Evolutionary conservation across 2,888 invertebrate species (phyloP), one percentile per base, ranked within the genome.

Genomic region (Nemotelus pantherinus): DNA sequence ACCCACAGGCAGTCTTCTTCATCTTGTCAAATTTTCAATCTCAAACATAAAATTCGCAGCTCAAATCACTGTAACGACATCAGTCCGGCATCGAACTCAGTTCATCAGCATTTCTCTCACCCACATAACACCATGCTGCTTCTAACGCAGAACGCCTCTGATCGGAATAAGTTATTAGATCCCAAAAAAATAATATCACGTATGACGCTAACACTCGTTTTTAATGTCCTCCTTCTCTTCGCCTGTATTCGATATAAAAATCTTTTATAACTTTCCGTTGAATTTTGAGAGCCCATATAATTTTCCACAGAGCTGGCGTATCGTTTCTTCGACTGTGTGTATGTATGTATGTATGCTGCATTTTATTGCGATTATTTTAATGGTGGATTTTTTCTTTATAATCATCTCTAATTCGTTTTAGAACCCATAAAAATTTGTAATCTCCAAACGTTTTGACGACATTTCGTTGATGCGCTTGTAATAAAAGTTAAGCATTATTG

Each of bases 121-220:
- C 3, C 43, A 39, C 41, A 45, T 65, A 10, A 9, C 10, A 57
- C 9, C 9, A 10, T 44, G 45, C 47, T 44, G n/a, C 7, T 55
- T 68, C 9, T 43, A 55, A 71, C 57, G 43, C 70, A 44, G 70
- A 71, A 71, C 44, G 55, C 43, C 43, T 6, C 55, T 71, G 70
- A 71, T 71, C 70, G 44, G 70, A 71, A 71, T 71, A 71, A 71
- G 65, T 65, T 65, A 71, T 71, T 71, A 53, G 70, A 71, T 55
- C 45, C 45, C 6, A 65, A 71, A 68, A 44, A 65, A 3, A 65
- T 71, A 71, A 71, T 55, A 44, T 71, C 70, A 71, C 70, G 70
- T 71, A 53, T 71, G 70, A 55, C 43, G 43, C 9, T 43, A 57
- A 41, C 70, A 43, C 25, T 6, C 70, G 9, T 55, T 71, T 43